Base-by-base conservation (phyloP, 2,888 invertebrate genomes). In the Endotricha flammealis region DNA sequence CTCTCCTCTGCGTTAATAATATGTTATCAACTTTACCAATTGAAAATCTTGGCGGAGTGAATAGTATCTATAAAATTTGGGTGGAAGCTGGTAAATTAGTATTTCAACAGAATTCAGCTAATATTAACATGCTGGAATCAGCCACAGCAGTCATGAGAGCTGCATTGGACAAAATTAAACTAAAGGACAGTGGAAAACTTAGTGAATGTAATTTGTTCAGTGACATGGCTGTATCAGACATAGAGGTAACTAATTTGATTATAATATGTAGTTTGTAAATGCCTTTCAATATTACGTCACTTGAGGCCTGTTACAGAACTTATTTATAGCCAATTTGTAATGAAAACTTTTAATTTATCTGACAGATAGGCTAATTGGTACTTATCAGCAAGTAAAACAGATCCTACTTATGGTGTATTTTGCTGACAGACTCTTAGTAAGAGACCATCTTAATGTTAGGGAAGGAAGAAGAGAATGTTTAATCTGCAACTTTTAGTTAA, bases 61-160 rank as follows among this genome's bases (percentile, higher is more conserved):
- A 87, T 46, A 83, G 87, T 9, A 74, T 91, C 1, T 91, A 88
- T 53, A 88, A 86, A 54, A 86, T 92, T 31, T 93, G 93, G 92
- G 78, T 89, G 1, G 89, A 90, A 35, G 87, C 91, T 24, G 91
- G 91, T 0, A 89, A 90, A 53, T 68, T 91, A 38, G 89, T 91
- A 1, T 91, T 91, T 38, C 88, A 90, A 53, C 73, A 88, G 33
- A 75, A 71, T 33, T 82, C 74, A 3, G 75, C 82, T 29, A 88
- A 89, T 50, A 53, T 74, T 0, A 77, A 88, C 27, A 65, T 92
- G 10, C 55, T 92, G 25, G 94, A 93, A 62, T 91, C 93, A 0
- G 89, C 91, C 1, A 92, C 93, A 0, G 90, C 92, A 2, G 90
- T 92, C 0, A 91, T 94, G 91, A 88, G 93, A 49, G 91, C 93